Evolutionary conservation across 2,888 invertebrate genomes (phyloP), one percentile per base, ranked within the genome.

Genomic region (Ophioninae sp.): DNA sequence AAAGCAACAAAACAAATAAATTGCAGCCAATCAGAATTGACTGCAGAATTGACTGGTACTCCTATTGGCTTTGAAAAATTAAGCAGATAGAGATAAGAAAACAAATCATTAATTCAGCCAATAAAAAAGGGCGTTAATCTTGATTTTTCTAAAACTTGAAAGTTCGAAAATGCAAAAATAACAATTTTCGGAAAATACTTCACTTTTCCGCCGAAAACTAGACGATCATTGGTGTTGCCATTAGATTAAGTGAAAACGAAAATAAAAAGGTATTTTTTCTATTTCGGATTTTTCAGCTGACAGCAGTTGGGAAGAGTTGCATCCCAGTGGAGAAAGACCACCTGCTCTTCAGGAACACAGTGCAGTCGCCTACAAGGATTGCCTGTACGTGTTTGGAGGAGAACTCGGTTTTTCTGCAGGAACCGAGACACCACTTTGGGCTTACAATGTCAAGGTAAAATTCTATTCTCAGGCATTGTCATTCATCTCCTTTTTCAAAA

Each of bases 311-410:
- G 95, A 96, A 92, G 95, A 95, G 90, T 91, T 97, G 87, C 94
- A 95, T 89, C 95, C 95, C 10, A 93, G 94, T 67, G 96, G 96
- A 0, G 96, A 96, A 85, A 94, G 95, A 56, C 96, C 97, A 65
- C 97, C 97, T 0, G 95, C 96, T 86, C 94, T 98, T 82, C 97
- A 98, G 93, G 97, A 97, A 91, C 97, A 98, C 94, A 95, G 96
- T 10, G 96, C 97, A 75, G 96, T 97, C n/a, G 95, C 96, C 50
- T 95, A 96, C 93, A 95, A 95, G 90, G 95, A 95, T 88, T 94
- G 94, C 86, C 94, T 98, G 84, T 97, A 97, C 93, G 96, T 98
- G 87, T 98, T 98, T 93, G 98, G 98, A 0, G 98, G 98, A 0
- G 97, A 97, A 92, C 95, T 97, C 17, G 96, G 96, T 79, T 96